Percentiles rank a stretch among this genome's conserved stretches.
phyloP scores from a whole-genome alignment of 2,888 invertebrate genomes.

The Drosophila austrosaltans region DNA sequence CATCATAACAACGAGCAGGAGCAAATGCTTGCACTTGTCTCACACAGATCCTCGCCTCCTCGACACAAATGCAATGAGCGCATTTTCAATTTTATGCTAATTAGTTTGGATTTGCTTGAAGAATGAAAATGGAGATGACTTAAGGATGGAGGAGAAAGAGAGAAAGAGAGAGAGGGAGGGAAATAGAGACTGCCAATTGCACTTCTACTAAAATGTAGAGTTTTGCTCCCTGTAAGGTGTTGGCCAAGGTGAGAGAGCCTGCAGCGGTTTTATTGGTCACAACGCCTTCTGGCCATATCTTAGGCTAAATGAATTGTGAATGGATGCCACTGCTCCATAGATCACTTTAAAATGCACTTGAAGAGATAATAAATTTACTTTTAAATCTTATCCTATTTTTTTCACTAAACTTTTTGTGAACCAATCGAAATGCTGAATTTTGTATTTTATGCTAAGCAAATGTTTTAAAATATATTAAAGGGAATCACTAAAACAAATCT shows the following conservation, averaged over 20 bases:
- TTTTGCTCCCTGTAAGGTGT: slow-evolving; percentile 1
- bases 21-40: slow-evolving; percentile 56
- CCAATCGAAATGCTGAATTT: too few species aligned
- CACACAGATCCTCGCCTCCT: slow-evolving; percentile 14
- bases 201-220: background rate
- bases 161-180: too few species aligned
- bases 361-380: background rate
- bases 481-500: slow-evolving; percentile 3
- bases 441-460: too few species aligned
- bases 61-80: slow-evolving; percentile 68
- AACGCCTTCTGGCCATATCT: slow-evolving; percentile 25
- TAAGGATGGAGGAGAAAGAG: background rate
- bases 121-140: slow-evolving; percentile 1
- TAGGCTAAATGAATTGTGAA: slow-evolving; percentile 19
- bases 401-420: too few species aligned
- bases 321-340: slow-evolving; percentile 1
- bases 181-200: background rate
- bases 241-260: slow-evolving; percentile 46
- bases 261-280: slow-evolving; percentile 33
- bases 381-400: too few species aligned
- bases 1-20: slow-evolving; percentile 25
- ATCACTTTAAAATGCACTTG: background rate
- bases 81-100: slow-evolving; percentile 83
- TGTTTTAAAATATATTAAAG: background rate
- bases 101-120: slow-evolving; percentile 74